Conservation (phyloP, 2,888 invertebrate species). For the Drosophila barbarae region DNA sequence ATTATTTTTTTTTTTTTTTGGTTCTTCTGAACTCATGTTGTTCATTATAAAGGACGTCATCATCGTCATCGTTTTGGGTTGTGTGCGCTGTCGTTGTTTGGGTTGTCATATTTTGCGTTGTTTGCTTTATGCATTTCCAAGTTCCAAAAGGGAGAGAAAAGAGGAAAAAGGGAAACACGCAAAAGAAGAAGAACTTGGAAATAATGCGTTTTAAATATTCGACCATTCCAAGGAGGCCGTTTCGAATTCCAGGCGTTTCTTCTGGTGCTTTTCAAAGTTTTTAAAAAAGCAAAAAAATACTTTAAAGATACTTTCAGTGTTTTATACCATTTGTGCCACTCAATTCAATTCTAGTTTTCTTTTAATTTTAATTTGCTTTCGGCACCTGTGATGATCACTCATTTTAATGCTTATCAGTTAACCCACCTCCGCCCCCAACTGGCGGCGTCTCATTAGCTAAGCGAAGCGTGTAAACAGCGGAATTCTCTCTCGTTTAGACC, state of each 20-base stretch:
- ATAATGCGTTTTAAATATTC: slow-evolving; percentile 39
- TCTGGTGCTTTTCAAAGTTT: not conserved
- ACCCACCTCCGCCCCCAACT: not conserved
- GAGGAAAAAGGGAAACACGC: not conserved
- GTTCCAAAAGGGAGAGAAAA: slow-evolving; percentile 40
- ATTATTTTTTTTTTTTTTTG: slow-evolving; percentile 53
- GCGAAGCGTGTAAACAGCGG: slow-evolving; percentile 71
- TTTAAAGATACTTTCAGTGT: not conserved
- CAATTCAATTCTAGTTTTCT: not conserved
- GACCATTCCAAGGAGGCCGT: slow-evolving; percentile 20
- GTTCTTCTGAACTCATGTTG: slow-evolving; percentile 66
- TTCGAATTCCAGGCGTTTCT: slow-evolving; percentile 29
- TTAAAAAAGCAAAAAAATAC: too few relatives aligned
- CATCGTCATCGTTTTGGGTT: slow-evolving; percentile 41
- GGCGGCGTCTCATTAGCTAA: slow-evolving; percentile 60
- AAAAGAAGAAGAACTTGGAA: slow-evolving; percentile 1
- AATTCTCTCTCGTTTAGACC: slow-evolving; percentile 51
- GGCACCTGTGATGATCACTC: slow-evolving; percentile 15
- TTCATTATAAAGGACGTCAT: slow-evolving; percentile 64
- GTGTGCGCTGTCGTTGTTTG: slow-evolving; percentile 43
- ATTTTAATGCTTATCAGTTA: slow-evolving; percentile 30
- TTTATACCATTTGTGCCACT: not conserved
- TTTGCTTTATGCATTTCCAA: slow-evolving; percentile 69
- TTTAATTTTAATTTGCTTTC: not conserved
- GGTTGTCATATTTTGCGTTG: slow-evolving; percentile 48